Evolutionary conservation across 2,888 invertebrate species (phyloP).

Genomic region (Crocallis elinguaria): DNA sequence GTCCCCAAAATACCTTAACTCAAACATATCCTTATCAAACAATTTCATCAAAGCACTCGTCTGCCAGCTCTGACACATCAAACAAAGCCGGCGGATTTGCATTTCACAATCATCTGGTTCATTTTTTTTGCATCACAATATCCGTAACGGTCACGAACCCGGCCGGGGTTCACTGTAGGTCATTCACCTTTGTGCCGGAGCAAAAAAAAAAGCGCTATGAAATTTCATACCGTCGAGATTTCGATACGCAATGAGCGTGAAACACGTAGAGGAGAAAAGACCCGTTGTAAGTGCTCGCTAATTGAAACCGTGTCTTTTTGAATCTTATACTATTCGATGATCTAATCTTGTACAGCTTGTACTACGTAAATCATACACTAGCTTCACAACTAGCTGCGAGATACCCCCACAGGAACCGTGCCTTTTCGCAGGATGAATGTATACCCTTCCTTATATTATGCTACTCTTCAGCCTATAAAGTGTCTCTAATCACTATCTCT

Average conservation of each 20-base stretch:
- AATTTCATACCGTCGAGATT: constrained; percentile 62
- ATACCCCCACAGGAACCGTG: too few species aligned
- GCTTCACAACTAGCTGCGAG: too few species aligned
- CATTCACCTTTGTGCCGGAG: constrained; percentile 50
- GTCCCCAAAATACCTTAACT: neutral
- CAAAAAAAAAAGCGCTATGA: constrained; percentile 55
- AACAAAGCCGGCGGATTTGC: constrained; percentile 6
- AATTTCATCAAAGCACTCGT: constrained; percentile 6
- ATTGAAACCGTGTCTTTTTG: too few species aligned
- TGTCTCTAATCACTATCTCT: too few species aligned
- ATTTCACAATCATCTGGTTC: constrained; percentile 20
- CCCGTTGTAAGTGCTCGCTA: constrained; percentile 2
- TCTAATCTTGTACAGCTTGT: too few species aligned
- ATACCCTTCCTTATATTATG: too few species aligned
- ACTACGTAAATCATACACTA: too few species aligned
- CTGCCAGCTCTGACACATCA: constrained; percentile 1
- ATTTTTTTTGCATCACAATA: constrained; percentile 39
- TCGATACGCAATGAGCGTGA: constrained; percentile 61
- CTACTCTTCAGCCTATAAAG: too few species aligned
- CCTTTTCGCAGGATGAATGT: too few species aligned
- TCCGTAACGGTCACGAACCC: constrained; percentile 71
- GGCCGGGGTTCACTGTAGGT: constrained; percentile 53
- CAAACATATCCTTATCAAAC: constrained; percentile 8
- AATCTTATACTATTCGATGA: too few species aligned
- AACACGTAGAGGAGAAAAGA: constrained; percentile 36